Base-by-base conservation (phyloP, 2,797 vertebrate genomes). In the Enteromius anoplus region DNA sequence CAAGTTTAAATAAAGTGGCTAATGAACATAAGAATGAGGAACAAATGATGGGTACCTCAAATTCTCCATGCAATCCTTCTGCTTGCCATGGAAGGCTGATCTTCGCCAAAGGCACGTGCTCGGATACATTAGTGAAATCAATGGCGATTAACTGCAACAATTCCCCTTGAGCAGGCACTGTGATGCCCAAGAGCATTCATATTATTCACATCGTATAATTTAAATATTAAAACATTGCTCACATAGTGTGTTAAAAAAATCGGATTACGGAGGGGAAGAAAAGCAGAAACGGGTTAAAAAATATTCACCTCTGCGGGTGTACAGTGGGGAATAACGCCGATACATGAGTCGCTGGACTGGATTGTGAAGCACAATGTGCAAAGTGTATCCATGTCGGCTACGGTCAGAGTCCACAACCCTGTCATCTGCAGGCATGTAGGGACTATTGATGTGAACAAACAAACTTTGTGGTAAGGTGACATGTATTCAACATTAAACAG, bases 321-420 rank as follows among this genome's bases (percentile, higher is more conserved):
- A 96, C 75, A 99, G 94, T 51, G 91, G 88, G 42, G 83, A 88
- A 85, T 96, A 97, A 4, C 91, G 94, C 64, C 85, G 90, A 29
- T 95, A 97, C 86, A 98, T 88, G 86, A 95, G 95, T 81, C 87
- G 87, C 64, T 85, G 85, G 49, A 53, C 91, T 15, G 92, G 90
- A 84, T 94, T 90, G 19, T 97, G 95, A 80, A 99, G 92, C 76
- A 92, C 93, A 29, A 99, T 88, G 81, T 97, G 96, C 62, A 98
- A 90, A 0, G 88, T 91, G 91, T 96, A 99, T 86, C 93, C 95
- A 87, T 95, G 95, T 85, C 96, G 93, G 85, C 96, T 96, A 4
- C 93, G 93, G 40, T 96, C 93, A 0, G 93, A 92, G 87, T 94
- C 96, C 86, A 93, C 80, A 88, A 97, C 96, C 88, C 96, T 94